Base-by-base conservation (phyloP, 2,797 vertebrate species). In the Girardinus metallicus region DNA sequence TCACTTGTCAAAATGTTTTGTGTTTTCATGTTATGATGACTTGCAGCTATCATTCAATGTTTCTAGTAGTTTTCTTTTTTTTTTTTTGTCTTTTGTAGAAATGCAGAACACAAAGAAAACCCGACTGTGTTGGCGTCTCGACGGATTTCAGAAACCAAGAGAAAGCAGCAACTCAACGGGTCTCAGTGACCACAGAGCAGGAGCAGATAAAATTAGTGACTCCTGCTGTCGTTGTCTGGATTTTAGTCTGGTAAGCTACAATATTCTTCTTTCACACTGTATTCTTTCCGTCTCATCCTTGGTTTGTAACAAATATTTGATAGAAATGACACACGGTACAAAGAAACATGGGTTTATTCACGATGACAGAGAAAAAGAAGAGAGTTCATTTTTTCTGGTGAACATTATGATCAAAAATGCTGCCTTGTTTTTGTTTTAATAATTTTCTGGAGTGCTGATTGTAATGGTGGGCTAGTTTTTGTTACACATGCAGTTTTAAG, bases 151-250 rank as follows among this genome's bases (percentile, higher is more conserved):
- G 64, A 41, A 34, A 26, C 36, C 31, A 92, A 92, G 0, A 94
- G 93, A 31, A 89, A 97, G 85, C 36, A 21, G 12, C 16, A 76
- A 80, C 97, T 98, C 88, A 96, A 96, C 93, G 95, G 83, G 81
- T 95, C 91, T 91, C 5, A 49, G 74, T 97, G 77, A 98, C 98
- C 83, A 93, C 95, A 91, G 96, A 95, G 60, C 96, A 96, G 89
- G 94, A 96, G 91, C 94, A 93, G 44, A 96, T 94, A n/a, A n/a
- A n/a, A 80, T 79, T 86, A 49, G 78, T 0, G 74, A 77, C 73
- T 75, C 41, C 41, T 29, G 55, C 11, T 29, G 55, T 29, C 11
- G 11, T 0, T 29, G 57, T 62, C 29, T 9, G 80, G 77, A 72
- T 80, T 15, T 34, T 21, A 23, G 46, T 47, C 36, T 85, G 72